These are phyloP conservation scores for Pangasius djambal DNA, from an alignment of 2,797 vertebrate genomes.

Conservation along the genomic window DNA sequence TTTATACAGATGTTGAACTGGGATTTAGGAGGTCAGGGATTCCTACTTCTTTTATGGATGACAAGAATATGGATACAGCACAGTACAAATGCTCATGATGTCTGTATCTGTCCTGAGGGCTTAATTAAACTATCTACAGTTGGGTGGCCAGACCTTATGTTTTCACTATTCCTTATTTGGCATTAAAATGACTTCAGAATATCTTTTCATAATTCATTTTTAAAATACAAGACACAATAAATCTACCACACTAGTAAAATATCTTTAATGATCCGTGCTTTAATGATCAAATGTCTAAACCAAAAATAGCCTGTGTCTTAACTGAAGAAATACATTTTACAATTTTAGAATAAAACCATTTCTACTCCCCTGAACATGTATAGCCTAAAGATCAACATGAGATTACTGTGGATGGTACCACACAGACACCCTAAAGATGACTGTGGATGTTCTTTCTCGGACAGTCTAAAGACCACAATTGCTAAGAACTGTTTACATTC, in stretches of 20 bases:
- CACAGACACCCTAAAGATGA: background rate
- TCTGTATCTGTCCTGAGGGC: background rate
- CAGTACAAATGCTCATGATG: background rate
- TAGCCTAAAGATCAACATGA: background rate
- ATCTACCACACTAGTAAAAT: background rate
- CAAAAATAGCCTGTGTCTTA: background rate
- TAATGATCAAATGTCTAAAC: background rate
- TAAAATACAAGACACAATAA: background rate
- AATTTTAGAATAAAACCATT: background rate
- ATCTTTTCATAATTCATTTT: background rate
- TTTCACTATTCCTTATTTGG: background rate
- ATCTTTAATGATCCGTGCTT: background rate
- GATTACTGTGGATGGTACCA: background rate
- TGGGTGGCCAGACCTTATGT: too few relatives aligned
- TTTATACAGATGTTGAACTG: too few relatives aligned
- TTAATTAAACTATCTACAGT: background rate
- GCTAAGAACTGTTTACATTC: background rate
- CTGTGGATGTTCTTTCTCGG: background rate
- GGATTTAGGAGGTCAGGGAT: too few relatives aligned
- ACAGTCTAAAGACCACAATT: background rate
- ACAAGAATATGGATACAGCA: too few relatives aligned
- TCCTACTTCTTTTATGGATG: too few relatives aligned
- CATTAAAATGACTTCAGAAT: background rate
- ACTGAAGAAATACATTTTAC: background rate
- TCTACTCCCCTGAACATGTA: too few relatives aligned